Percentiles rank a stretch among this genome's conserved stretches.
These are phyloP conservation scores for Herminia tarsipennalis DNA, from an alignment of 2,888 invertebrate species.

Conservation along the genomic window DNA sequence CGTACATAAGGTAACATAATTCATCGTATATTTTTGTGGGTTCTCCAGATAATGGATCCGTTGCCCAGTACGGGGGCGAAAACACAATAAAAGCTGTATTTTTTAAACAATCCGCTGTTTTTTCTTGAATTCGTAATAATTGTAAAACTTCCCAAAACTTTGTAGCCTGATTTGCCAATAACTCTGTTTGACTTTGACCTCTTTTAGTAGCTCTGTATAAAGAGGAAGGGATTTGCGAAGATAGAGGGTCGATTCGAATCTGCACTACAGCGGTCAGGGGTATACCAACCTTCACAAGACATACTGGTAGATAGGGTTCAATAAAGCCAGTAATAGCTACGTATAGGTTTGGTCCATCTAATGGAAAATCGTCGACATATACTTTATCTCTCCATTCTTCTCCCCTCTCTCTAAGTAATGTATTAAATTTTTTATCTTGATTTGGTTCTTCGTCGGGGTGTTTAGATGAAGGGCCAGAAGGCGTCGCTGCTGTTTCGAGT, in stretches of 20 bases:
- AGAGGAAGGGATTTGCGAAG: conserved; percentile 56
- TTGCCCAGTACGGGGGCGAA: conserved; percentile 69
- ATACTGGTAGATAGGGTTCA: conserved; percentile 61
- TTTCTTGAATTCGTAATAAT: conserved; percentile 59
- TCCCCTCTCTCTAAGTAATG: conserved; percentile 75
- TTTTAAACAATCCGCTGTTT: conserved; percentile 62
- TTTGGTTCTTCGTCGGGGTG: not conserved
- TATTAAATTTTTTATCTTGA: conserved; percentile 77
- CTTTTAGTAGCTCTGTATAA: conserved; percentile 64
- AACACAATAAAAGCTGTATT: conserved; percentile 76
- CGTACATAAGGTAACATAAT: conserved; percentile 80
- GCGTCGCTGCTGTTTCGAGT: conserved; percentile 40
- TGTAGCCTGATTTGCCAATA: conserved; percentile 59
- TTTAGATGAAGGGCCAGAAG: conserved; percentile 37
- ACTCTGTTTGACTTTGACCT: conserved; percentile 71
- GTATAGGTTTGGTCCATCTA: conserved; percentile 83
- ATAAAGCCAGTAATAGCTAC: conserved; percentile 82
- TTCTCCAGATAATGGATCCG: conserved; percentile 59
- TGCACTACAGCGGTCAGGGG: conserved; percentile 74
- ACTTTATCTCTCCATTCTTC: conserved; percentile 85
- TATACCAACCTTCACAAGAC: conserved; percentile 69
- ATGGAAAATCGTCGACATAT: conserved; percentile 82
- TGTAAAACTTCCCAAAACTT: conserved; percentile 75
- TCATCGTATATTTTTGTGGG: conserved; percentile 80
- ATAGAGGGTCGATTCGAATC: conserved; percentile 64